Conservation (phyloP, 2,888 invertebrate species). For the Auanema freiburgensis region DNA sequence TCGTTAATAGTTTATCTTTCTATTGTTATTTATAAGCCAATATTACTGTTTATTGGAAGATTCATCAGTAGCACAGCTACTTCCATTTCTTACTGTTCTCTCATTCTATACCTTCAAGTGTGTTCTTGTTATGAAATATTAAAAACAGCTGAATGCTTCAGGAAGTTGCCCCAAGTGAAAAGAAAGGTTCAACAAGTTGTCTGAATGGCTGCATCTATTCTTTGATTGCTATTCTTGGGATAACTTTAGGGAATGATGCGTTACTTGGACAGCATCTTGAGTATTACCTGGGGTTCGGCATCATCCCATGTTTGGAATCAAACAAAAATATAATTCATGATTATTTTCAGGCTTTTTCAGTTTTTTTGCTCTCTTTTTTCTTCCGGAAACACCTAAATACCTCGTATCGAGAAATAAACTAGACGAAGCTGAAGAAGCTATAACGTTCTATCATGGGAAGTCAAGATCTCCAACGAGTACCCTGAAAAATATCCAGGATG, state of each 20-base stretch:
- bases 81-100: conserved; percentile 15
- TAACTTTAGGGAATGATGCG: conserved; percentile 20
- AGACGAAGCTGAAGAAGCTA: conserved; percentile 15
- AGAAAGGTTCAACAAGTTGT: conserved; percentile 15
- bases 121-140: background rate
- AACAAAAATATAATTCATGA: background rate
- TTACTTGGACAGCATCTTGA: conserved; percentile 17
- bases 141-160: background rate
- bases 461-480: conserved; percentile 10
- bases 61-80: conserved; percentile 20
- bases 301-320: conserved; percentile 14
- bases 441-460: conserved; percentile 17
- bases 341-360: conserved; percentile 16
- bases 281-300: conserved; percentile 16
- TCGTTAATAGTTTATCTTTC: conserved; percentile 10
- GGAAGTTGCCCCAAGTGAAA: conserved; percentile 19
- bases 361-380: conserved; percentile 17
- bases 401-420: conserved; percentile 12
- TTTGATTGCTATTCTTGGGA: conserved; percentile 19
- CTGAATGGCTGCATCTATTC: conserved; percentile 21
- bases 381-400: conserved; percentile 19
- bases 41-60: conserved; percentile 14
- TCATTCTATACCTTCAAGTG: conserved; percentile 16
- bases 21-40: conserved; percentile 15
- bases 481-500: conserved; percentile 16